Conservation (phyloP, 2,888 invertebrate genomes). For the Tachystola acroxantha region DNA sequence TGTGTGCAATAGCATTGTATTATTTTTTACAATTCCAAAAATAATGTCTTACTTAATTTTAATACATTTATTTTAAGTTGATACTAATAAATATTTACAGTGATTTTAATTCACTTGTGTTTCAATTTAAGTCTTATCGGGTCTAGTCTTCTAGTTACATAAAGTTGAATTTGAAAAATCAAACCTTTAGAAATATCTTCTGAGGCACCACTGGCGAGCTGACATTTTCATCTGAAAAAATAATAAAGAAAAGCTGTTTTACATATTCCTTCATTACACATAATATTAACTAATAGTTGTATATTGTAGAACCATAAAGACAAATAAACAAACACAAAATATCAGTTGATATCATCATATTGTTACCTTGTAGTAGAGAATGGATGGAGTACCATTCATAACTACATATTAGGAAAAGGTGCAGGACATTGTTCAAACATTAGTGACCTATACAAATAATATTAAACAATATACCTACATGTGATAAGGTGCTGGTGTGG, state of each 20-base stretch:
- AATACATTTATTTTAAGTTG: conserved; percentile 51
- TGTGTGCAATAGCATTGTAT: conserved; percentile 15
- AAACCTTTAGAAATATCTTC: not conserved
- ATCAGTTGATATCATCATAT: no score
- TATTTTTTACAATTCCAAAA: conserved; percentile 14
- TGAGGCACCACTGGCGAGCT: not conserved
- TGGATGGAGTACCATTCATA: no score
- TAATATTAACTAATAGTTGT: no score
- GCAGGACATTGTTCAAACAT: no score
- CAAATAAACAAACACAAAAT: no score
- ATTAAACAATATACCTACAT: conserved; percentile 35
- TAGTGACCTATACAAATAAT: no score
- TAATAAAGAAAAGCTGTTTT: no score
- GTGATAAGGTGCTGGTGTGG: conserved; percentile 87
- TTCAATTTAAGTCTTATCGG: not conserved
- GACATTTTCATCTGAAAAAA: conserved; percentile 6
- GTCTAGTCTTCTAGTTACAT: not conserved
- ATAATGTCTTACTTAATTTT: conserved; percentile 36
- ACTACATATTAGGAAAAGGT: no score
- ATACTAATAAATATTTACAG: conserved; percentile 66
- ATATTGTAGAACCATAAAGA: no score
- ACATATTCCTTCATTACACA: no score
- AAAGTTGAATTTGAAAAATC: not conserved
- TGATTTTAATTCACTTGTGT: conserved; percentile 22
- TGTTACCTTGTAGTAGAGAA: no score